Percentiles rank a stretch among this genome's conserved stretches.
These are phyloP conservation scores for Sceloporus tristichus DNA, from an alignment of 2,113 vertebrate genomes.

Conservation along the genomic window DNA sequence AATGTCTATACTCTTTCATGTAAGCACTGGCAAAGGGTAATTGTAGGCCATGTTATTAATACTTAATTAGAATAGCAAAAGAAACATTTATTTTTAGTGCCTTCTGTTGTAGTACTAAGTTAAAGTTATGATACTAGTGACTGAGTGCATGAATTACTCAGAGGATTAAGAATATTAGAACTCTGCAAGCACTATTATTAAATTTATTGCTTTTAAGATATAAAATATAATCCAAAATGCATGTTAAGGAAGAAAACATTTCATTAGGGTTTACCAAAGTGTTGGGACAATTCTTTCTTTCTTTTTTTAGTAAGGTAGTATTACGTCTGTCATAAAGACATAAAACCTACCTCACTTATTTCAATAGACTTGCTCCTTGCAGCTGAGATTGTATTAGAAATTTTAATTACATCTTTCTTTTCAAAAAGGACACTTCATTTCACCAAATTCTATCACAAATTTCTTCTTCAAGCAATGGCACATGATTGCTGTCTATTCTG, in stretches of 20 bases:
- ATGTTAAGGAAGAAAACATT: background rate
- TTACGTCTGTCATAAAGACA: background rate
- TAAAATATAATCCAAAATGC: background rate
- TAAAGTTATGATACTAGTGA: background rate
- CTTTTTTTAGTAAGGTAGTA: background rate
- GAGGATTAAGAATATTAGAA: background rate
- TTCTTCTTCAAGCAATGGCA: slow-evolving; percentile 54
- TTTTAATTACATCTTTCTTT: slow-evolving; percentile 45
- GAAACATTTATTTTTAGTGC: background rate
- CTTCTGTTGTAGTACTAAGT: background rate
- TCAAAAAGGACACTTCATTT: background rate
- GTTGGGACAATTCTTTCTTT: background rate
- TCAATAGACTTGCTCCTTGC: slow-evolving; percentile 3
- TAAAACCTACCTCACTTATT: slow-evolving; percentile 46
- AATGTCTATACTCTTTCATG: background rate
- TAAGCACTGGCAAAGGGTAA: slow-evolving; percentile 34
- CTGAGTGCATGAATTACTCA: background rate
- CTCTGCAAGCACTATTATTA: background rate
- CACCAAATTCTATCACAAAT: slow-evolving; percentile 28
- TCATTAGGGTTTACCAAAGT: background rate
- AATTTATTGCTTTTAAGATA: background rate
- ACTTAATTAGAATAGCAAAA: background rate
- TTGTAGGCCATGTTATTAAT: background rate
- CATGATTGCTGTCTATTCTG: slow-evolving; percentile 41
- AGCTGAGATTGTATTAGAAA: slow-evolving; percentile 35